Evolutionary conservation across 2,888 invertebrate genomes (phyloP), one percentile per base, ranked within the genome.

Genomic region (Aleiodes leptofemur): DNA sequence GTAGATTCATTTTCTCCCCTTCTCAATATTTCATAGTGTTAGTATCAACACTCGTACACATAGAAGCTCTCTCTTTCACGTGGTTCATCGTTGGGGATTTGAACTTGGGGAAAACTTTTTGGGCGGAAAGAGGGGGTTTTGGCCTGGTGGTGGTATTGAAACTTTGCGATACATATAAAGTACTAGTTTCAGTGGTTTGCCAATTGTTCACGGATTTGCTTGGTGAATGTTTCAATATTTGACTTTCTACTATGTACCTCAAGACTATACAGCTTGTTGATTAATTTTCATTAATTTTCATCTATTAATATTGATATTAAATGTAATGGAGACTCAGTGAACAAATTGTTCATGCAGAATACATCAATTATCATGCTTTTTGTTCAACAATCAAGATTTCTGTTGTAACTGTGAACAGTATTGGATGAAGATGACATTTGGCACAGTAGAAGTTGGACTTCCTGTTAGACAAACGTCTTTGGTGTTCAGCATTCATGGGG

Each of bases 111-210:
- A 51, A 66, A 50, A 51, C 50, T 16, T 48, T 66, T 53, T 14
- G 53, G 31, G 29, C n/a, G 59, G n/a, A 23, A 11, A 5, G 29
- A 2, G 7, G 31, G 29, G 34, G n/a, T 59, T 43, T 11, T 16
- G 48, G 13, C 38, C 48, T 16, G 48, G 64, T 16, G 38, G 43
- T 64, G 64, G 48, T 50, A 55, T 69, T 6, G 69, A 53, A 69
- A 72, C 72, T 72, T 64, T 31, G 38, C 31, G 61, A 50, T 59
- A 59, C 53, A 55, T 29, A 51, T 55, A 31, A 38, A 50, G 69
- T 55, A 72, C 34, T 14, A 48, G 51, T 72, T 61, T 61, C 51
- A 23, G 48, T 14, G 61, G 53, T 72, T 51, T 38, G 14, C 51
- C 72, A 34, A 72, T 71, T 50, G 43, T 56, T n/a, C 43, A 57